Conservation (phyloP, 2,888 invertebrate species). For the Hirudinaria manillensis region DNA sequence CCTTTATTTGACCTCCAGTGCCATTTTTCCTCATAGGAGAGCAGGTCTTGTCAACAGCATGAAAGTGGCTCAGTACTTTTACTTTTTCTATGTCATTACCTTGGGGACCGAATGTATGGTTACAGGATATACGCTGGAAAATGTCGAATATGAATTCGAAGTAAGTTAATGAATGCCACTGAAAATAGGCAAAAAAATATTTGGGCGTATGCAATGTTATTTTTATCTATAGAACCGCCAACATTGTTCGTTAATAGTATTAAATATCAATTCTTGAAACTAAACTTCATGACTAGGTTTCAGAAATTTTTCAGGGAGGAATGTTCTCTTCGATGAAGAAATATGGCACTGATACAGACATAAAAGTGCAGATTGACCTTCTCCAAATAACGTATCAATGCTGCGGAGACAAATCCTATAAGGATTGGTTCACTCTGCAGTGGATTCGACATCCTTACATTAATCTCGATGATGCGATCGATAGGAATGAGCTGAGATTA, state of each 20-base stretch:
- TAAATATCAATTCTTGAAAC: too few species aligned
- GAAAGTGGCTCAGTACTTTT: neutral
- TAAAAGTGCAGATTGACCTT: constrained; percentile 9
- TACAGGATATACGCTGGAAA: neutral
- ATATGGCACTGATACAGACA: neutral
- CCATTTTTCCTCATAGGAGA: constrained; percentile 6
- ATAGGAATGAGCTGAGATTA: constrained; percentile 14
- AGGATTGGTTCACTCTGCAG: constrained; percentile 14
- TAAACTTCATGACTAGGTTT: too few species aligned
- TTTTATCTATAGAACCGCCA: neutral
- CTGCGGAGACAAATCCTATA: constrained; percentile 8
- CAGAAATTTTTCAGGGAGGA: neutral
- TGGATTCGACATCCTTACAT: constrained; percentile 20
- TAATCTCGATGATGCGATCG: constrained; percentile 9
- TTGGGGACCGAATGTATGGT: neutral
- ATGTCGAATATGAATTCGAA: neutral
- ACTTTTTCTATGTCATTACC: constrained; percentile 7
- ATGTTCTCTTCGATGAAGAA: constrained; percentile 8
- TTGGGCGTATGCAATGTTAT: neutral
- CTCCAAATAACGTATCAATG: constrained; percentile 13
- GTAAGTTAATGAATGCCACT: neutral
- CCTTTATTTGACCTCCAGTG: constrained; percentile 1
- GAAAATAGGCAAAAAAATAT: neutral
- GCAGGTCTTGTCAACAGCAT: neutral
- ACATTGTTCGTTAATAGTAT: neutral